phyloP scores from a whole-genome alignment of 2,113 vertebrate species.

The Ophiodon elongatus region DNA sequence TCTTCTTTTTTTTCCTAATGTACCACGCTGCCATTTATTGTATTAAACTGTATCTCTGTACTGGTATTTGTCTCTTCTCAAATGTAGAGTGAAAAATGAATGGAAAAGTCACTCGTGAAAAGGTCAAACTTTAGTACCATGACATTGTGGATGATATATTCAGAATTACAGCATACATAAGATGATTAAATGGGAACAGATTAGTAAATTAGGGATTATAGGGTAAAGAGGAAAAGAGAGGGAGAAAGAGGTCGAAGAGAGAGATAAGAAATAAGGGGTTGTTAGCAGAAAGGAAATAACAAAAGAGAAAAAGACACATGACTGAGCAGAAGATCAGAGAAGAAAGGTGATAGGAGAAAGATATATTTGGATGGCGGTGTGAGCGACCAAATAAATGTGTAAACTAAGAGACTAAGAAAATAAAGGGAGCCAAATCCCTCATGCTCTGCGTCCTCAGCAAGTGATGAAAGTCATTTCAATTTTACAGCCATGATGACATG shows the following conservation, averaged over 20 bases:
- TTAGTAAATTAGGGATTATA: conserved; percentile 38
- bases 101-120: conserved; percentile 9
- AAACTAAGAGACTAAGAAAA: conserved; percentile 1
- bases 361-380: neutral
- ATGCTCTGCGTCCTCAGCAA: conserved; percentile 31
- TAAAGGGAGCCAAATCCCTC: conserved; percentile 11
- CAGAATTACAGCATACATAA: conserved; percentile 35
- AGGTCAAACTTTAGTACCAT: conserved; percentile 7
- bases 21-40: neutral
- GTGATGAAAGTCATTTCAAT: conserved; percentile 63
- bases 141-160: conserved; percentile 26
- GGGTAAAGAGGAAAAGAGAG: neutral
- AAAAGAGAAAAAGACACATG: neutral
- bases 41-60: neutral
- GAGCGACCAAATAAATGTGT: conserved; percentile 1
- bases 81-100: neutral
- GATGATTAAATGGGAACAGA: conserved; percentile 27
- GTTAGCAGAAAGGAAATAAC: neutral
- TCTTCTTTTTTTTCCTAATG: neutral
- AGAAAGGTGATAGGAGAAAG: neutral
- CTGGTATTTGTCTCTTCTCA: neutral
- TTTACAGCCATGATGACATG: conserved; percentile 57
- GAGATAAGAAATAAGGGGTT: neutral
- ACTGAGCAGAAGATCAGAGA: neutral
- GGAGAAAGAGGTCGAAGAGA: neutral